phyloP scores from a whole-genome alignment of 2,113 vertebrate species.

The Nesoenas mayeri region DNA sequence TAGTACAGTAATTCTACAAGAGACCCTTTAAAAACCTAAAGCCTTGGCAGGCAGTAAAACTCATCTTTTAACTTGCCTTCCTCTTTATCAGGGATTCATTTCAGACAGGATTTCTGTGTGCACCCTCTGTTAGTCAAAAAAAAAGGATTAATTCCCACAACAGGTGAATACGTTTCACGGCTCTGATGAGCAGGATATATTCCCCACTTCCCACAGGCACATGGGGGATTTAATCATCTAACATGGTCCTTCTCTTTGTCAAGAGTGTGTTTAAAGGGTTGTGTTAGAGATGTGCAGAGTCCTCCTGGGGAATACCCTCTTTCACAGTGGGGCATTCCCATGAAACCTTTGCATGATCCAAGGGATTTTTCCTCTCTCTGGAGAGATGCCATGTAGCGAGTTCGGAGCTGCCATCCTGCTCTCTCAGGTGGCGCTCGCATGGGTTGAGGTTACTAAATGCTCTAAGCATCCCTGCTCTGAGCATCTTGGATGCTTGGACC shows the following conservation, averaged over 20 bases:
- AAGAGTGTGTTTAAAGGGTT: neutral
- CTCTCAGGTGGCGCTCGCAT: neutral
- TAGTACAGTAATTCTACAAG: constrained; percentile 10
- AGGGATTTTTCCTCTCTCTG: neutral
- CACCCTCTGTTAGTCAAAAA: neutral
- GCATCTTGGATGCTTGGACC: neutral
- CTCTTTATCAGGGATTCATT: constrained; percentile 39
- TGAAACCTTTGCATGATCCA: neutral
- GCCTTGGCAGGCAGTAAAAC: constrained; percentile 19
- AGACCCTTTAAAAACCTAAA: constrained; percentile 23
- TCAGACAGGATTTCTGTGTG: constrained; percentile 21
- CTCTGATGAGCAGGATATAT: neutral
- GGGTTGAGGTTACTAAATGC: neutral
- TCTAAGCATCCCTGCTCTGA: neutral
- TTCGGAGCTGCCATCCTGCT: neutral
- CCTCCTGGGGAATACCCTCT: neutral
- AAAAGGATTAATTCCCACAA: constrained; percentile 30
- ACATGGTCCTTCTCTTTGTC: neutral
- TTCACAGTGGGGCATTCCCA: neutral
- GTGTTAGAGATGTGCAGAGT: neutral
- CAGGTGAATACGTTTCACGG: neutral
- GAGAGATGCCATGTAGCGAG: neutral
- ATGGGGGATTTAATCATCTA: neutral
- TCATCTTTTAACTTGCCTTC: constrained; percentile 31
- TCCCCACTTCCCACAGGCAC: neutral